Evolutionary conservation across 2,888 invertebrate species (phyloP).

Genomic region (Heliconius cydno): DNA sequence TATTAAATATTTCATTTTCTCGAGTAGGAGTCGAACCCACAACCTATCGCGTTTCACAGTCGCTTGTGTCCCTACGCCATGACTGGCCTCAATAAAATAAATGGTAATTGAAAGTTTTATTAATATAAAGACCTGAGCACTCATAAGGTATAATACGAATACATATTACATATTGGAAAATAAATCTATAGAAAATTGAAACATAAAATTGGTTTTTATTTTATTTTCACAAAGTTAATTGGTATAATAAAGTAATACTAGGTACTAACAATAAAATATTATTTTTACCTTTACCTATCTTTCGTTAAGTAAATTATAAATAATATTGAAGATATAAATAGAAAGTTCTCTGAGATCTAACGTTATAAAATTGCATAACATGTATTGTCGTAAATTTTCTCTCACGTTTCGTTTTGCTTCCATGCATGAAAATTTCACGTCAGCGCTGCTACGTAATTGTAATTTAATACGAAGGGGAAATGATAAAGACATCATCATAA

Average conservation of each 20-base stretch:
- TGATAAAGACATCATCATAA: background rate
- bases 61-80: too few relatives aligned
- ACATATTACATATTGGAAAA: background rate
- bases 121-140: background rate
- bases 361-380: constrained; percentile 8
- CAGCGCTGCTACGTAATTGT: constrained; percentile 7
- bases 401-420: background rate
- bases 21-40: too few relatives aligned
- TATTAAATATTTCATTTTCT: too few relatives aligned
- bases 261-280: too few relatives aligned
- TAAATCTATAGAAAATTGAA: background rate
- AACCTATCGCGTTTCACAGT: too few relatives aligned
- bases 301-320: background rate
- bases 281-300: too few relatives aligned
- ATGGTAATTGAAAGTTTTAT: background rate
- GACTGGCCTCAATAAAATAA: background rate
- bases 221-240: too few relatives aligned
- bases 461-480: constrained; percentile 13
- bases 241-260: too few relatives aligned
- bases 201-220: background rate
- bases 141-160: background rate
- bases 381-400: background rate
- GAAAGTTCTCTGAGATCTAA: background rate
- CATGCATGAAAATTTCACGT: constrained; percentile 1
- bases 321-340: background rate